Conservation (phyloP, 35 echinoderm and acorn worm species). For the Diadema setosum region DNA sequence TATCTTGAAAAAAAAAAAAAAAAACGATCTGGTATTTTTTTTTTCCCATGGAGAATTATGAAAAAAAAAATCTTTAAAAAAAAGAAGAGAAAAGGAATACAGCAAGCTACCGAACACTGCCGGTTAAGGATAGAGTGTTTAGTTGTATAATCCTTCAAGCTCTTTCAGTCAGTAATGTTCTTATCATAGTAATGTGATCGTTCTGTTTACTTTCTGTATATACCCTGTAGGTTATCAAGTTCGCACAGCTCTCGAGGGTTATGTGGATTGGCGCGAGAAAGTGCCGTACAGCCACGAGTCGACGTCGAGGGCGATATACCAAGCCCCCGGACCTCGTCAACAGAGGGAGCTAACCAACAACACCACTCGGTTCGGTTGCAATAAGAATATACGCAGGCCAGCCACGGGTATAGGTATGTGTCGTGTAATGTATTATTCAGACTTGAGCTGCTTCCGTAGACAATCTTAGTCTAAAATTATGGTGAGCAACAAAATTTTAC, state of each 20-base stretch:
- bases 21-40: too few relatives aligned
- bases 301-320: conserved; percentile 78
- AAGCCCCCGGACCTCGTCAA: conserved; percentile 66
- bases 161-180: too few relatives aligned
- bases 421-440: too few relatives aligned
- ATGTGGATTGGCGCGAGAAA: conserved; percentile 59
- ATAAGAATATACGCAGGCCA: conserved; percentile 64
- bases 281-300: conserved; percentile 72
- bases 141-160: too few relatives aligned
- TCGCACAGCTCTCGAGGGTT: conserved; percentile 74
- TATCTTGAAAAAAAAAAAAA: too few relatives aligned
- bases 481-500: not conserved
- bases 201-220: too few relatives aligned
- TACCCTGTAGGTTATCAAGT: conserved; percentile 95
- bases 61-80: too few relatives aligned
- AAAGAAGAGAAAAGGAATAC: too few relatives aligned
- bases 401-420: conserved; percentile 92
- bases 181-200: too few relatives aligned
- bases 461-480: not conserved
- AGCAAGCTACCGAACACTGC: too few relatives aligned
- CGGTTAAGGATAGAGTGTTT: too few relatives aligned
- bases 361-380: conserved; percentile 72
- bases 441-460: not conserved
- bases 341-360: conserved; percentile 47
- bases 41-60: too few relatives aligned